Percentiles rank a stretch among this genome's conserved stretches.
These are phyloP conservation scores for Acrocephalus scirpaceus DNA, from an alignment of 2,797 vertebrate species.

Conservation along the genomic window DNA sequence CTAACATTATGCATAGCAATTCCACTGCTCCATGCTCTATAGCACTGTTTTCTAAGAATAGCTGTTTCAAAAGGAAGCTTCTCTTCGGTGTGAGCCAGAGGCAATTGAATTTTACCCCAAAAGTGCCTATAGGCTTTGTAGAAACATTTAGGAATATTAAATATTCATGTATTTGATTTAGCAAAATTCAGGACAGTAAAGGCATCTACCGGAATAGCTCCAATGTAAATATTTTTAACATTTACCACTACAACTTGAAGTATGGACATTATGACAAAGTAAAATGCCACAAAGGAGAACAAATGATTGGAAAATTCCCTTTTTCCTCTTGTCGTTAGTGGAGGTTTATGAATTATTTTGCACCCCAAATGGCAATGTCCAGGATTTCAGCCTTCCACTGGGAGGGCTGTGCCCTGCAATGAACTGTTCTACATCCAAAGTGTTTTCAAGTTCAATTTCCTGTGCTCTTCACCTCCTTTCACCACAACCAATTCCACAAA, in stretches of 20 bases:
- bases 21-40: neutral
- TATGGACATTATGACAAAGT: neutral
- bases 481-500: neutral
- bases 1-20: constrained; percentile 29
- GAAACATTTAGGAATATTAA: constrained; percentile 52
- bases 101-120: constrained; percentile 41
- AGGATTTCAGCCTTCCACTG: neutral
- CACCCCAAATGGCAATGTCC: neutral
- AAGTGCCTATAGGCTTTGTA: constrained; percentile 15
- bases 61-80: constrained; percentile 5
- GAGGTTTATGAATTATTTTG: neutral
- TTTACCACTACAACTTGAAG: neutral
- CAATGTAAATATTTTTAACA: neutral
- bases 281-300: neutral
- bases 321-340: neutral
- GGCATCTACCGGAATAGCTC: neutral
- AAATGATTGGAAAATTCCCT: neutral
- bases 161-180: constrained; percentile 28
- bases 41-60: constrained; percentile 52
- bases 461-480: neutral
- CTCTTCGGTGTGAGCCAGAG: neutral
- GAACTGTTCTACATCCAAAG: neutral
- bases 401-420: neutral
- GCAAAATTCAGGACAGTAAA: constrained; percentile 24
- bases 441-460: neutral